Conservation (phyloP, 2,113 vertebrate genomes). For the Girardinichthys multiradiatus region DNA sequence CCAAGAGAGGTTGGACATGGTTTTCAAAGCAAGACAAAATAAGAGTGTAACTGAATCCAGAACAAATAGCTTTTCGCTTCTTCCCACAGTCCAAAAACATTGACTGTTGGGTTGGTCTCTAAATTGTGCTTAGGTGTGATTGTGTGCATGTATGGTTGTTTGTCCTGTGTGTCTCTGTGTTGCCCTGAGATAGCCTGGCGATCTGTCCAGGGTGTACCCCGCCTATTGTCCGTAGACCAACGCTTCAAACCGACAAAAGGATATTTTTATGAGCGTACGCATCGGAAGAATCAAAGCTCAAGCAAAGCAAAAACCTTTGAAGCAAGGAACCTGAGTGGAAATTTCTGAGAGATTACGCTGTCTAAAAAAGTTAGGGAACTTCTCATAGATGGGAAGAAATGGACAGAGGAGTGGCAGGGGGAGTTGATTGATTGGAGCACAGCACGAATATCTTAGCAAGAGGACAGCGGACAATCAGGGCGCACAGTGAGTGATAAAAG, state of each 20-base stretch:
- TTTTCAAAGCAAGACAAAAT: neutral
- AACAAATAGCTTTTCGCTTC: no score
- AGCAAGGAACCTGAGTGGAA: constrained; percentile 12
- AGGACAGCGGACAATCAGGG: constrained; percentile 11
- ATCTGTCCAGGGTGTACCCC: no score
- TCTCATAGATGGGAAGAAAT: neutral
- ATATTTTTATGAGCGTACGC: neutral
- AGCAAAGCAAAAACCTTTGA: neutral
- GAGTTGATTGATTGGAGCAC: neutral
- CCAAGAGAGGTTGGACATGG: neutral
- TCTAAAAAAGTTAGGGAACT: constrained; percentile 21
- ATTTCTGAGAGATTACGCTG: constrained; percentile 48
- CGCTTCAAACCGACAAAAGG: no score
- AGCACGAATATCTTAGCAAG: neutral
- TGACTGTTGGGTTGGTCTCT: no score
- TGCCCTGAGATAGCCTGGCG: no score
- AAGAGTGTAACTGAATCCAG: neutral
- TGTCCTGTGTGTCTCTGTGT: no score
- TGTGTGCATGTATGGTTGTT: no score
- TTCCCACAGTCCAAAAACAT: no score
- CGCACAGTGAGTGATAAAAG: constrained; percentile 42
- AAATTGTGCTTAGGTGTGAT: no score
- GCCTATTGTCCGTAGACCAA: no score
- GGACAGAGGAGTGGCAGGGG: neutral
- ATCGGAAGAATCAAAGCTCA: neutral